Evolutionary conservation across 2,888 invertebrate genomes (phyloP), one percentile per base, ranked within the genome.

Genomic region (Chrysotoxum bicinctum): DNA sequence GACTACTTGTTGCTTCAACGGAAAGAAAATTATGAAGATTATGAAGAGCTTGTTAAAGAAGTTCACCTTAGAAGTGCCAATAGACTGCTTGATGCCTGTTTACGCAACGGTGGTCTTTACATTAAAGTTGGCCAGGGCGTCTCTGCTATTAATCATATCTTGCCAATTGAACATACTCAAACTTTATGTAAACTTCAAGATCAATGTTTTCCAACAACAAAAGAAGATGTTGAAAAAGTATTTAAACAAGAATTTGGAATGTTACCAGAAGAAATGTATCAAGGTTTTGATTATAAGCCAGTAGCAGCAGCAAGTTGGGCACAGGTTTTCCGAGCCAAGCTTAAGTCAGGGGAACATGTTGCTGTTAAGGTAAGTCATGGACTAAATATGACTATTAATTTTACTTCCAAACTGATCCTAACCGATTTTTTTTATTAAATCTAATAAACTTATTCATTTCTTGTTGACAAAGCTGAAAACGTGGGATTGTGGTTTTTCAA

Each of bases 241-340:
- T 96, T 96, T 90, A 85, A 91, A 35, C 93, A 95, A 89, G 96
- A 96, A 89, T 96, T 96, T 92, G 95, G 95, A 0, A 92, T 92
- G 88, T 89, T 91, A 9, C 95, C 95, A 0, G 91, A 92, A 40
- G 93, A 95, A 45, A 90, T 96, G 66, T 96, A 94, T 90, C 88
- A 92, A 19, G 91, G 92, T 77, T 96, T 96, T 91, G 93, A 95
- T 79, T 92, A 92, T 78, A 92, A 93, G 40, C 95, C 96, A 0
- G 93, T 96, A 56, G 96, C 96, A 12, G 96, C 96, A 12, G 96
- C 96, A 14, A 96, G 96, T 91, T 92, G 96, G 87, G 96, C 96
- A 10, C 96, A 96, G 91, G 95, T 95, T n/a, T 95, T 93, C 89
- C 92, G 92, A 88, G 95, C 94, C 0, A 93, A 92, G 80, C 94